Percentiles rank a stretch among this genome's conserved stretches.
Conservation (phyloP, 2,888 invertebrate species). For the Pyralis farinalis region DNA sequence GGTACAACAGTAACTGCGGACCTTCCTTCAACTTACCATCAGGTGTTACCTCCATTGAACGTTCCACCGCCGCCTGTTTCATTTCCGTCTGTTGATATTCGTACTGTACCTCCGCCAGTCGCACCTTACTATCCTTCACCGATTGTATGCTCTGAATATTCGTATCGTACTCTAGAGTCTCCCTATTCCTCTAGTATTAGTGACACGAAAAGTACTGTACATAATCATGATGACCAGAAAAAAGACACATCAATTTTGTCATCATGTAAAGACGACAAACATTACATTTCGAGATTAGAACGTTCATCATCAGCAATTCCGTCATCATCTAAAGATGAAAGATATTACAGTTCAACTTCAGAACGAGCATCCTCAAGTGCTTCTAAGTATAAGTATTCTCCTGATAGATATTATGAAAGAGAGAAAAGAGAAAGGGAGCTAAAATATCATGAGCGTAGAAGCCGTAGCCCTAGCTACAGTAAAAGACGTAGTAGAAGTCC, state of each 20-base stretch:
- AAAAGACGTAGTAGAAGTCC: slow-evolving; percentile 36
- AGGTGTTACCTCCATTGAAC: slow-evolving; percentile 19
- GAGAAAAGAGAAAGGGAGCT: slow-evolving; percentile 26
- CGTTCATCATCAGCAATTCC: background rate
- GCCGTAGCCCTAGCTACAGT: slow-evolving; percentile 40
- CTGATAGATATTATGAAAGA: slow-evolving; percentile 26
- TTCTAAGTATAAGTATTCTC: slow-evolving; percentile 28
- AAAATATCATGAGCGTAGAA: slow-evolving; percentile 24
- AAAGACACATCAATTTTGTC: background rate
- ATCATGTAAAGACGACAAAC: slow-evolving; percentile 12
- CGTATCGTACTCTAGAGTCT: background rate
- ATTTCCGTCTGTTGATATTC: slow-evolving; percentile 5
- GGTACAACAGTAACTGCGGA: slow-evolving; percentile 17
- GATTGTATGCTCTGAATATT: background rate
- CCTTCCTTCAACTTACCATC: slow-evolving; percentile 11
- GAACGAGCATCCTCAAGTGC: slow-evolving; percentile 11
- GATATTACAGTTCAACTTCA: slow-evolving; percentile 13
- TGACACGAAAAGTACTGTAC: slow-evolving; percentile 1
- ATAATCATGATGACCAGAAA: background rate
- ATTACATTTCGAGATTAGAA: slow-evolving; percentile 10
- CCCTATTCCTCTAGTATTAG: background rate
- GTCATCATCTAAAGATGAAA: slow-evolving; percentile 9
- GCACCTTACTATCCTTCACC: slow-evolving; percentile 6
- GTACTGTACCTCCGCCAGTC: slow-evolving; percentile 1
- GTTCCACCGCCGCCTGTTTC: slow-evolving; percentile 30